Conservation (phyloP, 2,888 invertebrate species). For the Hydroisotoma schaefferi region DNA sequence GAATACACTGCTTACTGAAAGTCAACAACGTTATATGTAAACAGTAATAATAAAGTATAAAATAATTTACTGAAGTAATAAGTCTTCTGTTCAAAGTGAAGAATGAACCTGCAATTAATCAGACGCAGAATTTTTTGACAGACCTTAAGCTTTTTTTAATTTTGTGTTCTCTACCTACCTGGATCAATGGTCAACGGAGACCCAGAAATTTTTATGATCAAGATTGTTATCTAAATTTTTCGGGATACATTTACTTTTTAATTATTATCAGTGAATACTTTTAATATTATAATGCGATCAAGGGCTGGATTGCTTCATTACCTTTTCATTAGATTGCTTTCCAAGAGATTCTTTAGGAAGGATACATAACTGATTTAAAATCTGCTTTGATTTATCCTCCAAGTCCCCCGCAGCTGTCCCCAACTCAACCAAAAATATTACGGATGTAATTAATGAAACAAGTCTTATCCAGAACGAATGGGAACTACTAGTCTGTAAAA, state of each 20-base stretch:
- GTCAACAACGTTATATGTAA: no score
- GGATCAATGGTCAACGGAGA: background rate
- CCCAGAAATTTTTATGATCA: background rate
- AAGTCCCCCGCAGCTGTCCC: background rate
- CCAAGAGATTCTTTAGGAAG: background rate
- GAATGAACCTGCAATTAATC: background rate
- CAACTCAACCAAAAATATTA: no score
- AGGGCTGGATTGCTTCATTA: background rate
- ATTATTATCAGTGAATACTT: no score
- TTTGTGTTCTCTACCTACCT: background rate
- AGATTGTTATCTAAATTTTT: background rate
- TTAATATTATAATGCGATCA: background rate
- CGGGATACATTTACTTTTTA: no score
- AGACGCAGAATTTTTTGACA: background rate
- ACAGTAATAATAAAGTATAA: no score
- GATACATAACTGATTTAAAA: background rate
- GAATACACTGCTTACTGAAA: no score
- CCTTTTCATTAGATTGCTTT: background rate
- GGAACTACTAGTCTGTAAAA: no score
- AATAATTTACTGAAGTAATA: background rate
- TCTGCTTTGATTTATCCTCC: background rate
- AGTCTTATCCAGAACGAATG: no score
- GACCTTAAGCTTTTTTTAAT: background rate
- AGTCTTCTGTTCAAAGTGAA: background rate
- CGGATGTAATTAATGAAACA: no score